Conservation (phyloP, 2,113 vertebrate species). For the Herpailurus yagouaroundi region DNA sequence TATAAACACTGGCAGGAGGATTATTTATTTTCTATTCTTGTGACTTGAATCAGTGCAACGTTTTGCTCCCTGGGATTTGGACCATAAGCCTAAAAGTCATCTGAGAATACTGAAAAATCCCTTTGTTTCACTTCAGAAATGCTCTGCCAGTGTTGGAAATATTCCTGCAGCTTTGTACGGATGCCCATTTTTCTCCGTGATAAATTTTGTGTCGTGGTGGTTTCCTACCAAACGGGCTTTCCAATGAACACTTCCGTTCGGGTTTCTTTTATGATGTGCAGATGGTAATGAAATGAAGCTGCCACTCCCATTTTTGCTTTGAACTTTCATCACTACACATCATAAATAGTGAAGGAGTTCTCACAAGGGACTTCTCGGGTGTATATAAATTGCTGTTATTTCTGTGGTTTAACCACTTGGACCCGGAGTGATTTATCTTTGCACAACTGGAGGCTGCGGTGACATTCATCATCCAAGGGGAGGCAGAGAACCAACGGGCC, state of each 20-base stretch:
- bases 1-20: background rate
- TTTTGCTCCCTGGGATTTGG: slow-evolving; percentile 31
- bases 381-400: slow-evolving; percentile 73
- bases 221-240: slow-evolving; percentile 39
- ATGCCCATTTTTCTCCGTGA: background rate
- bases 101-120: slow-evolving; percentile 54
- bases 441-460: background rate
- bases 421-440: slow-evolving; percentile 70
- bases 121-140: slow-evolving; percentile 62
- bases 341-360: slow-evolving; percentile 49
- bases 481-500: background rate
- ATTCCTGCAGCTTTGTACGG: background rate
- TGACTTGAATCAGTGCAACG: background rate
- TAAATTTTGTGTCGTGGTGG: slow-evolving; percentile 22
- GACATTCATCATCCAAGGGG: slow-evolving; percentile 19
- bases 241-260: background rate
- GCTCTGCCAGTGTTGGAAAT: slow-evolving; percentile 28
- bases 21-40: slow-evolving; percentile 40
- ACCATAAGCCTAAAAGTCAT: slow-evolving; percentile 45
- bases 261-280: background rate
- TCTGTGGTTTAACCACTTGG: slow-evolving; percentile 65
- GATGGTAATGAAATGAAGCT: slow-evolving; percentile 55
- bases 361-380: slow-evolving; percentile 59
- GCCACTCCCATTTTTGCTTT: slow-evolving; percentile 14
- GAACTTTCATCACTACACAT: slow-evolving; percentile 44